Conservation (phyloP, 2,113 vertebrate species). For the Polypterus senegalus region DNA sequence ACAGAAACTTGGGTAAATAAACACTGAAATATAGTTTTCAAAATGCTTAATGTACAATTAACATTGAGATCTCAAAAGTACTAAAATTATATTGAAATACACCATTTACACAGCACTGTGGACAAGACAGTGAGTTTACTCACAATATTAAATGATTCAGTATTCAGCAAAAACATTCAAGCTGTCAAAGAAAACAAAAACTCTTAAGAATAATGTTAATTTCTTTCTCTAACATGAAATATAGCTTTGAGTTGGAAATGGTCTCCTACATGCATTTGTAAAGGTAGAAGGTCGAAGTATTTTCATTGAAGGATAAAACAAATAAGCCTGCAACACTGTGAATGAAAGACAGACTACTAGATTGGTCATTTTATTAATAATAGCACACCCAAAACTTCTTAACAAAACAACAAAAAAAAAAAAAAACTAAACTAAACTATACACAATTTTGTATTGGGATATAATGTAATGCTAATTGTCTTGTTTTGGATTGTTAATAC, state of each 20-base stretch:
- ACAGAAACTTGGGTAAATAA: background rate
- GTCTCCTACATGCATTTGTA: conserved; percentile 37
- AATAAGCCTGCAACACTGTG: conserved; percentile 5
- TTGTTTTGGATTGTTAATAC: no score
- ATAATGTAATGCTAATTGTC: no score
- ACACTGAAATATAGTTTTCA: conserved; percentile 35
- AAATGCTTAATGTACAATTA: conserved; percentile 54
- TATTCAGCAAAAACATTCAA: conserved; percentile 52
- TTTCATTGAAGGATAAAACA: conserved; percentile 25
- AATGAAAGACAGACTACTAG: no score
- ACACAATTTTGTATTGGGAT: no score
- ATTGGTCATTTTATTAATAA: no score
- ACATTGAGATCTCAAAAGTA: conserved; percentile 50
- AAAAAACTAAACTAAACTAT: no score
- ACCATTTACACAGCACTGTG: conserved; percentile 56
- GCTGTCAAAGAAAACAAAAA: conserved; percentile 47
- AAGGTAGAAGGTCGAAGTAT: conserved; percentile 23
- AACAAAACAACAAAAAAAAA: no score
- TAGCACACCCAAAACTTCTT: no score
- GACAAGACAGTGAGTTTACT: conserved; percentile 54
- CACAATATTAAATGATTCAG: conserved; percentile 54
- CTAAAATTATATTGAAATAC: conserved; percentile 48
- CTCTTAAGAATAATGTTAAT: conserved; percentile 25
- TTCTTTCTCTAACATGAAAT: conserved; percentile 18
- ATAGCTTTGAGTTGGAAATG: conserved; percentile 26